Evolutionary conservation across 2,113 vertebrate species (phyloP), one percentile per base, ranked within the genome.

Genomic region (Australoheros scitulus): DNA sequence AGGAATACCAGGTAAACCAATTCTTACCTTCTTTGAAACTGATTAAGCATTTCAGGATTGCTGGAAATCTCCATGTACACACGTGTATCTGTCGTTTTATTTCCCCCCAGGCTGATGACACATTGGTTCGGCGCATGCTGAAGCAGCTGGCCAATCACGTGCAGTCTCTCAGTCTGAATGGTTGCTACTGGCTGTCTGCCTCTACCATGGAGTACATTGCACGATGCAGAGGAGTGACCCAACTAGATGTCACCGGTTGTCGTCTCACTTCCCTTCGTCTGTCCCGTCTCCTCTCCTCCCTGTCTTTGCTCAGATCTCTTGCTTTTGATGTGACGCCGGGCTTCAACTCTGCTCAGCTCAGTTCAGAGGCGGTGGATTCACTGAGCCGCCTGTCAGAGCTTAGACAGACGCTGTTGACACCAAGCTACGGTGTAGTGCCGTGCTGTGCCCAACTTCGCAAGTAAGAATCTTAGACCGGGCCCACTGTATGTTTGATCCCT

Each of bases 121-220:
- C 95, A 77, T 96, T 96, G 61, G 96, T 97, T 84, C 97, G 95
- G 87, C 93, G 92, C 7, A 87, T 97, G 52, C 81, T 98, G 87
- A 96, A 92, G 91, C 95, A 95, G 85, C 94, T 98, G 0, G 94
- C 96, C 6, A 93, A 86, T 79, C 96, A 97, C 11, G 96, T 99
- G 84, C 96, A 97, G 91, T 96, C 96, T 77, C 96, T 99, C 82
- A 96, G 96, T 93, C 93, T 98, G 92, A 97, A 97, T 0, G 97
- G 98, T 47, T 99, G 98, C 93, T 99, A 99, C 64, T 99, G 98
- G 98, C 90, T 99, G 80, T 92, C 96, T 0, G 95, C 96, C 29
- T 89, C 95, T 15, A 97, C 96, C 0, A 81, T 98, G 5, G 97
- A 99, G 56, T 94, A 96, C 0, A 88, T 98, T 2, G 95, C 94